phyloP scores from a whole-genome alignment of 2,888 invertebrate genomes.

The Lysandra coridon region DNA sequence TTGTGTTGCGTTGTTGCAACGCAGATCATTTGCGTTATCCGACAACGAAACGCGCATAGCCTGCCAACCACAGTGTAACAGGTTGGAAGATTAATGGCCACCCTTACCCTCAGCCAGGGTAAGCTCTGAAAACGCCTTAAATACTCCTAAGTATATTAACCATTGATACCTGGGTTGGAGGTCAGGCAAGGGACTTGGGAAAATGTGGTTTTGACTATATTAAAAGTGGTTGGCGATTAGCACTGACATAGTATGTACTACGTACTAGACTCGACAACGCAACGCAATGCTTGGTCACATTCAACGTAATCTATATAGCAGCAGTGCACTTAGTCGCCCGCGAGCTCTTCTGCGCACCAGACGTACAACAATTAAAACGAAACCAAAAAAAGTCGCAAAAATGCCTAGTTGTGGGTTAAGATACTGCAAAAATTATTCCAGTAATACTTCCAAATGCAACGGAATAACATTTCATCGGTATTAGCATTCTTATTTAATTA shows the following conservation, averaged over 20 bases:
- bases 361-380: too few relatives aligned
- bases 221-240: not conserved
- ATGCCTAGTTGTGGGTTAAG: too few relatives aligned
- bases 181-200: not conserved
- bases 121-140: not conserved
- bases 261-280: too few relatives aligned
- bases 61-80: not conserved
- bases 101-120: not conserved
- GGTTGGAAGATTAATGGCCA: not conserved
- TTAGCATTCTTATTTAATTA: too few relatives aligned
- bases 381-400: too few relatives aligned
- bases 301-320: too few relatives aligned
- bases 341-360: too few relatives aligned
- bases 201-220: not conserved
- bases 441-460: too few relatives aligned
- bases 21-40: not conserved
- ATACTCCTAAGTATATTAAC: conserved; percentile 6
- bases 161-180: not conserved
- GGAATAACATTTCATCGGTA: too few relatives aligned
- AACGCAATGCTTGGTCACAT: too few relatives aligned
- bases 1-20: not conserved
- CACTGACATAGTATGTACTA: not conserved
- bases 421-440: too few relatives aligned
- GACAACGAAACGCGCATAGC: not conserved
- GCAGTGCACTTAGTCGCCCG: too few relatives aligned